Conservation (phyloP, 2,113 vertebrate species). For the Hippoglossus stenolepis region DNA sequence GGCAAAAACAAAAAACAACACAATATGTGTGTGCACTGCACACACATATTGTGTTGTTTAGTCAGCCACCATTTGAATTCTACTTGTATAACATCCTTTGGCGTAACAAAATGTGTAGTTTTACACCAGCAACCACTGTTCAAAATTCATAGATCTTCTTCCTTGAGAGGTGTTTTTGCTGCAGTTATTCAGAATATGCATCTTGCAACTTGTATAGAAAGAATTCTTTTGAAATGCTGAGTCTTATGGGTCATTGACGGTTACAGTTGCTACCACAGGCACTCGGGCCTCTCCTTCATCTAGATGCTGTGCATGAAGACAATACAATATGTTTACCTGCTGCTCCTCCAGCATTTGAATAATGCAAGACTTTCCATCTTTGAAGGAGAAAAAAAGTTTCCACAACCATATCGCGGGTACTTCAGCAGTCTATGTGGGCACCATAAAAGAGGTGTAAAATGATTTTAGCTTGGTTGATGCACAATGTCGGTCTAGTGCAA, state of each 20-base stretch:
- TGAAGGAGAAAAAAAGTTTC: not conserved
- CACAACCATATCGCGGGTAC: conserved; percentile 8
- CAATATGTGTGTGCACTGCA: not conserved
- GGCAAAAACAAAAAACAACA: conserved; percentile 12
- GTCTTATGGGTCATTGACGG: not conserved
- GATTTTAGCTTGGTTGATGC: not conserved
- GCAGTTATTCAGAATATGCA: not conserved
- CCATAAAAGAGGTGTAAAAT: conserved; percentile 17
- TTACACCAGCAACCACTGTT: not conserved
- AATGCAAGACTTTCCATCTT: conserved; percentile 12
- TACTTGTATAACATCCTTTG: conserved; percentile 11
- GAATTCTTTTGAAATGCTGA: not conserved
- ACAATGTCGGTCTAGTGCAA: not conserved
- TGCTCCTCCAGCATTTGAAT: not conserved
- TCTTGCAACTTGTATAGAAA: not conserved
- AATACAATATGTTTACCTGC: not conserved
- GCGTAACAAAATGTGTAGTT: conserved; percentile 1
- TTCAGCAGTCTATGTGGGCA: not conserved
- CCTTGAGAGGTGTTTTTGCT: not conserved
- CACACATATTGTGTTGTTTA: too few relatives aligned
- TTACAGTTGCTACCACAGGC: not conserved
- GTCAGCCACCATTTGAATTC: not conserved
- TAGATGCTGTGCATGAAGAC: not conserved
- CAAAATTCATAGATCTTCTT: not conserved
- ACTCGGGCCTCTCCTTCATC: not conserved